Evolutionary conservation across 2,797 vertebrate genomes (phyloP), one percentile per base, ranked within the genome.

Genomic region (Chelidonichthys spinosus): DNA sequence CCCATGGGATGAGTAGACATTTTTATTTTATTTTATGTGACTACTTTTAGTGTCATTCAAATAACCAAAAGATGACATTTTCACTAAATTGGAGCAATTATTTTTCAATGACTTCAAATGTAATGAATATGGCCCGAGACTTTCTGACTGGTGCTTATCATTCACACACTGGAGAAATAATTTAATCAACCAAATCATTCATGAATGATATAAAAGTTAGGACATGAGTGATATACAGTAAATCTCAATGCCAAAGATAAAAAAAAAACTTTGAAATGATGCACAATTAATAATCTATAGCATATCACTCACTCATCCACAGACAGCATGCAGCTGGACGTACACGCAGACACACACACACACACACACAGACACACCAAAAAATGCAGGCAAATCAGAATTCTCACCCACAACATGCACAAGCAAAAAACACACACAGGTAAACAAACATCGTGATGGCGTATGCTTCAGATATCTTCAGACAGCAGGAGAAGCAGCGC

Each of bases 401-500:
- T 56, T 18, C 37, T 44, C 33, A 47, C 35, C 55, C 36, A 35
- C n/a, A 35, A 75, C 44, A 63, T 6, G 53, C 64, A 73, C 49
- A 68, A 33, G 11, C 11, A 54, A 59, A 59, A 37, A 37, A 25
- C 49, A 4, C 33, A 46, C 63, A 44, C 33, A 52, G 5, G 13
- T 10, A 69, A 35, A 37, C 25, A 50, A 2, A 17, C 55, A 36
- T 44, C 1, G 55, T 69, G 56, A 84, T 69, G 54, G 72, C 50
- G 56, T 14, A 33, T 64, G 70, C 73, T 56, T 81, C 55, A 32
- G 62, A 69, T 76, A 63, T 71, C 63, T 61, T 64, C 69, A 77
- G 77, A 87, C 62, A 77, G 63, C 63, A 59, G 79, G 39, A 72
- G 75, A 73, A 82, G 59, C 46, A 32, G 52, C 70, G 83, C 78